A percentile compares a stretch with the other conserved stretches of the same genome.
phyloP scores from a whole-genome alignment of 2,113 vertebrate genomes.

The Perca flavescens region DNA sequence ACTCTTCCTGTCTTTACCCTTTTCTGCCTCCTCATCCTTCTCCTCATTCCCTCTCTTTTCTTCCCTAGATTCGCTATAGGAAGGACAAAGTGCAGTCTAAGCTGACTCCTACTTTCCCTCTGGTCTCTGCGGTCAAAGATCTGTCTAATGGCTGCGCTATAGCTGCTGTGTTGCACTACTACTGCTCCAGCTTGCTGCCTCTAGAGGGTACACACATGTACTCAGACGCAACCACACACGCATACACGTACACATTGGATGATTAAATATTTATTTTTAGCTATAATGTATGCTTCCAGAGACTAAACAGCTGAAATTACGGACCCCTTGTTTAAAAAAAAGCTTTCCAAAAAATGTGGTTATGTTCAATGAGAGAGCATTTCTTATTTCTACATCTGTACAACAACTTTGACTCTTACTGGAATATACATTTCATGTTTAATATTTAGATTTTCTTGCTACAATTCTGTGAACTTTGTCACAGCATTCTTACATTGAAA shows the following conservation, averaged over 20 bases:
- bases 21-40: conserved; percentile 26
- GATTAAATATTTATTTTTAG: conserved; percentile 52
- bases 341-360: no score
- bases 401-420: not conserved
- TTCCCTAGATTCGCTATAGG: conserved; percentile 90
- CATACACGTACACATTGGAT: not conserved
- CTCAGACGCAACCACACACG: conserved; percentile 4
- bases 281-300: not conserved
- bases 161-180: conserved; percentile 89
- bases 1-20: conserved; percentile 7
- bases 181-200: conserved; percentile 88
- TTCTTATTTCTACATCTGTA: not conserved
- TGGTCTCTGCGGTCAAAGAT: conserved; percentile 89
- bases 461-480: no score
- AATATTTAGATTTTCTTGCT: no score
- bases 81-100: conserved; percentile 91
- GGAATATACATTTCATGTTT: no score
- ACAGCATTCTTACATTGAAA: not conserved
- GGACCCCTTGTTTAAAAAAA: not conserved
- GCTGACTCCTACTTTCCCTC: conserved; percentile 89
- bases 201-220: conserved; percentile 86
- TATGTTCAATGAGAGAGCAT: not conserved
- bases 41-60: conserved; percentile 21
- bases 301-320: not conserved
- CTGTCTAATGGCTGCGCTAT: conserved; percentile 91